These are phyloP conservation scores for Trissonchulus latispiculum DNA, from an alignment of 2,888 invertebrate genomes.

Conservation along the genomic window DNA sequence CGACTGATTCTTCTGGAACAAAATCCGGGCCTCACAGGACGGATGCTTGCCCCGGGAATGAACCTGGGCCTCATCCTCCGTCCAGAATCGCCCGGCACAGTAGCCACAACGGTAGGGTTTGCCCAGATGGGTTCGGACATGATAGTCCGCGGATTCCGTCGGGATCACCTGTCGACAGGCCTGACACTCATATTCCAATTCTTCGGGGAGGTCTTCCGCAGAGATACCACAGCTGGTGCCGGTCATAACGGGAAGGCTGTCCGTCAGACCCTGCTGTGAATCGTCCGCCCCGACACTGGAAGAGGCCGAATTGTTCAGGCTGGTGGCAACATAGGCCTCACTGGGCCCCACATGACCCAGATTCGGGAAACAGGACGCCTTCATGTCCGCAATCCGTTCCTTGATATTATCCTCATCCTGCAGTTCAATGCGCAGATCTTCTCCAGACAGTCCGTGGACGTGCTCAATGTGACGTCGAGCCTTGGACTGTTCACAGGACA, in stretches of 20 bases:
- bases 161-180: neutral
- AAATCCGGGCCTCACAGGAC: neutral
- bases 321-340: neutral
- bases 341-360: conserved; percentile 11
- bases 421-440: conserved; percentile 7
- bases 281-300: neutral
- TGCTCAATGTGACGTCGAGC: conserved; percentile 24
- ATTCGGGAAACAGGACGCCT: conserved; percentile 22
- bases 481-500: conserved; percentile 25
- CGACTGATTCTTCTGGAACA: neutral
- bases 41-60: conserved; percentile 8
- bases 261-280: neutral
- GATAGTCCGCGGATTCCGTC: neutral
- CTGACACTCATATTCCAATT: neutral
- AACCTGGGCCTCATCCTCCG: neutral
- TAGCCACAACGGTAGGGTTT: conserved; percentile 22
- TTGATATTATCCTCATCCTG: conserved; percentile 21
- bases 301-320: neutral
- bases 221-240: neutral
- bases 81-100: conserved; percentile 14
- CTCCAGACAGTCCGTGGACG: conserved; percentile 19
- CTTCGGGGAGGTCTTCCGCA: neutral
- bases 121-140: conserved; percentile 17
- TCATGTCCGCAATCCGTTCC: conserved; percentile 21
- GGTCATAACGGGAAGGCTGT: neutral